Evolutionary conservation across 2,797 vertebrate genomes (phyloP), one percentile per base, ranked within the genome.

Genomic region (Chlorospingus flavigularis): DNA sequence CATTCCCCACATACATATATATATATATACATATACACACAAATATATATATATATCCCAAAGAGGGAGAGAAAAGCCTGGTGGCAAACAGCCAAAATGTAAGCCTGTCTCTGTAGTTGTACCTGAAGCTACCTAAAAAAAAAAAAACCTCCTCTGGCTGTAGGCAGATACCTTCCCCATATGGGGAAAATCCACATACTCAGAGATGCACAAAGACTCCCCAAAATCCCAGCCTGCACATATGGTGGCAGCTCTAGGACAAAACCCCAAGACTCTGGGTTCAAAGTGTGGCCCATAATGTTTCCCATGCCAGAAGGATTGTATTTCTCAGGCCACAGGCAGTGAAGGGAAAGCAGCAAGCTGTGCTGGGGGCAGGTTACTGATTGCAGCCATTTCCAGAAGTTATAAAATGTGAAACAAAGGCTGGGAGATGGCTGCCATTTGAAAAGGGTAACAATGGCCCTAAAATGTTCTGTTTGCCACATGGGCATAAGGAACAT

Each of bases 401-500:
- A n/a, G 24, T 33, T 81, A 53, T 30, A 51, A 90, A 86, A 67
- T 3, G 20, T 12, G 61, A 57, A 83, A 37, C 75, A 68, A 83
- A 80, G 55, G 13, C 71, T 86, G 62, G 63, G 86, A 60, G 23
- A 57, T 50, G 42, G 40, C 28, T 86, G 26, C 62, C 18, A 20
- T 87, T 82, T 74, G 39, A 51, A 91, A 87, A 80, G 61, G 54
- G 16, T 77, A 51, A 54, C 91, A 82, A 50, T 43, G 70, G 51
- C 50, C 60, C 87, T 85, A 48, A 89, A 94, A 91, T 31, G 68
- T 80, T 80, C 88, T 72, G 30, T 80, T 89, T 80, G 77, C 25
- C 57, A 47, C 68, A 13, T 2, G 5, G 39, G 51, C 37, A 28
- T 87, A 45, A 65, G 72, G 42, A 83, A 48, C 31, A 76, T 77